These are phyloP conservation scores for Clarias magur DNA, from an alignment of 2,113 vertebrate species.

Conservation along the genomic window DNA sequence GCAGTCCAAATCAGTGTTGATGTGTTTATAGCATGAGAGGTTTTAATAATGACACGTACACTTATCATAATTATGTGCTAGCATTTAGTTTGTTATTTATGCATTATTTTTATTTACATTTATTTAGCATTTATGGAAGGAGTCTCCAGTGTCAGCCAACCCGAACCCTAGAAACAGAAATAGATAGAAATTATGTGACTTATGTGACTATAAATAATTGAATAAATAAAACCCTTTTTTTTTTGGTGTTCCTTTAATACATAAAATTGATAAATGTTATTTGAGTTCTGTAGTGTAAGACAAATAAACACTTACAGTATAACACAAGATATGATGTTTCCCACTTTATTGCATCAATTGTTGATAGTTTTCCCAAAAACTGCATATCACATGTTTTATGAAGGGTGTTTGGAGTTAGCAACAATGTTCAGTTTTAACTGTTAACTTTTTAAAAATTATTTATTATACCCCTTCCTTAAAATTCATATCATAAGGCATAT, in stretches of 20 bases:
- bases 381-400: background rate
- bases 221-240: background rate
- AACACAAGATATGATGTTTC: background rate
- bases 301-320: background rate
- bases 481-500: too few relatives aligned
- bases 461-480: too few relatives aligned
- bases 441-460: background rate
- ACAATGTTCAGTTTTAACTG: conserved; percentile 33
- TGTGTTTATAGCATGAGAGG: background rate
- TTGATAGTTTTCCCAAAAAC: background rate
- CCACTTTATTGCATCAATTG: background rate
- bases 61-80: conserved; percentile 53
- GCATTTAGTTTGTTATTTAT: background rate
- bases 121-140: background rate
- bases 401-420: conserved; percentile 31
- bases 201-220: background rate
- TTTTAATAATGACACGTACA: background rate
- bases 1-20: background rate
- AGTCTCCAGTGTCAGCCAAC: too few relatives aligned
- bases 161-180: too few relatives aligned
- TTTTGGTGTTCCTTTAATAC: background rate
- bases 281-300: background rate
- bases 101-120: background rate
- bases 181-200: background rate
- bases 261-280: background rate